Percentiles rank a stretch among this genome's conserved stretches.
Evolutionary conservation across 1,140 invertebrate species (phyloP).

Genomic region (Diabrotica virgifera): DNA sequence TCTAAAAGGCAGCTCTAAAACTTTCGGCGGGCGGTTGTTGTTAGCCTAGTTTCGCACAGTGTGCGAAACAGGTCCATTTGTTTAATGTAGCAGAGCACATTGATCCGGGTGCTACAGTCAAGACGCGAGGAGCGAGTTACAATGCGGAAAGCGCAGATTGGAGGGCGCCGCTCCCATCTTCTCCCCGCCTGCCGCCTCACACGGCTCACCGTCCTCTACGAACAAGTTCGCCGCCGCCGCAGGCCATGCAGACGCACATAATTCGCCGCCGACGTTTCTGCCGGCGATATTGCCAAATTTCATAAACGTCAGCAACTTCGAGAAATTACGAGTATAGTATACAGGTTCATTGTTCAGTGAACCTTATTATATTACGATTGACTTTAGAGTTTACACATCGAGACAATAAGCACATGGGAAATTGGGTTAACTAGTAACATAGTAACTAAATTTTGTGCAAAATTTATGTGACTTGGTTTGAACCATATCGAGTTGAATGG

Average conservation of each 20-base stretch:
- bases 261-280: constrained; percentile 4
- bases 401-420: too few relatives aligned
- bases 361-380: too few relatives aligned
- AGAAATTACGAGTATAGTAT: too few relatives aligned
- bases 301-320: background rate
- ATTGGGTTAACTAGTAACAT: too few relatives aligned
- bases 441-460: too few relatives aligned
- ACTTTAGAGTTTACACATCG: too few relatives aligned
- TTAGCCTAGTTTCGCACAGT: constrained; percentile 2
- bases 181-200: constrained; percentile 3
- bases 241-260: constrained; percentile 7
- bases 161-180: constrained; percentile 7
- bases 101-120: constrained; percentile 3
- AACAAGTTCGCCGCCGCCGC: constrained; percentile 1
- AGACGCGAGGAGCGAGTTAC: background rate
- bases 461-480: too few relatives aligned
- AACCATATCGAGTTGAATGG: too few relatives aligned
- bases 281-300: background rate
- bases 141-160: constrained; percentile 17
- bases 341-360: too few relatives aligned
- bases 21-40: background rate
- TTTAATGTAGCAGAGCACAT: constrained; percentile 1
- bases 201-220: background rate
- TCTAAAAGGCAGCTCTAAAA: too few relatives aligned
- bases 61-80: constrained; percentile 5